Base-by-base conservation (phyloP, 2,888 invertebrate species). In the Cephus spinipes region DNA sequence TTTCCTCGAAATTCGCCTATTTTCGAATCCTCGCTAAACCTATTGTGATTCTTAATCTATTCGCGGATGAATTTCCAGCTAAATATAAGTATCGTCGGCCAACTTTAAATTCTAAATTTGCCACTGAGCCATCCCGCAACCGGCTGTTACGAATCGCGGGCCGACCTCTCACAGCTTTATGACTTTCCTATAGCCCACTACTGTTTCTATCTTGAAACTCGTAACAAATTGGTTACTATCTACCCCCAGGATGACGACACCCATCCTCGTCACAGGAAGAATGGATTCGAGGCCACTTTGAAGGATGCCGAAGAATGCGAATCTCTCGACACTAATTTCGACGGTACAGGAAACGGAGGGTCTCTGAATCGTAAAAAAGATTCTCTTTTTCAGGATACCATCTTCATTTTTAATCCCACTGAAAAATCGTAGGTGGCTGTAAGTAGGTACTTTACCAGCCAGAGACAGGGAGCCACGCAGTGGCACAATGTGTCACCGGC, bases 281-380 rank as follows among this genome's bases (percentile, higher is more conserved):
- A 23, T 4, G 23, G 40, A 55, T 23, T 6, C 71, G 71, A 71
- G 15, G 30, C 71, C 71, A 11, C 31, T 71, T 71, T 31, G 71
- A 31, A 33, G 71, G 31, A 31, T 71, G 33, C 71, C 33, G 71
- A 75, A 75, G 75, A 78, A 78, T 73, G 78, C 73, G 69, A 78
- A 75, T 78, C 69, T 73, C 69, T 78, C 76, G 78, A 78, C 78
- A 76, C 78, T 75, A 69, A 75, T 69, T 78, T 74, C 76, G 69
- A 15, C 4, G 3, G 30, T 11, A 30, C 31, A 69, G n/a, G 11
- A n/a, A 40, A 15, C 1, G 40, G 1, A 40, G 40, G 69, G 69
- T 69, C 30, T 30, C 30, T 12, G 15, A 71, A 71, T 71, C 12
- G 9, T 55, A 15, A 55, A 23, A 9, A 55, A 9, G 2, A 23